A percentile compares a stretch with the other conserved stretches of the same genome.
phyloP scores from a whole-genome alignment of 92 coral and sea anemone species.

The Umimayanthus kanabou region DNA sequence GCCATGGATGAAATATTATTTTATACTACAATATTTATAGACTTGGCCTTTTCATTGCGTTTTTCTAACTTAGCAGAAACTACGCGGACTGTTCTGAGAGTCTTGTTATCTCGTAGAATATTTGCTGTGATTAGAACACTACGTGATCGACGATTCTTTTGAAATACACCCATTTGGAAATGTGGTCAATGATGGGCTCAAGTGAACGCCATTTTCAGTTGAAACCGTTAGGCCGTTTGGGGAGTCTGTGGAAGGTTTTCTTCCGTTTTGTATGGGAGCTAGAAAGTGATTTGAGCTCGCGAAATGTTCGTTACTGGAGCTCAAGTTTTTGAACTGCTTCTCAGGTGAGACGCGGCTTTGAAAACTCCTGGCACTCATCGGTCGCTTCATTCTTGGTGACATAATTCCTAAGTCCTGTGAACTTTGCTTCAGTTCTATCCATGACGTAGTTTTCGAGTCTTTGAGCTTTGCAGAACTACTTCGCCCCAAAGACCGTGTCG shows the following conservation, averaged over 20 bases:
- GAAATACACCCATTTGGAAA: slow-evolving; percentile 8
- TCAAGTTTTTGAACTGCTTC: background rate
- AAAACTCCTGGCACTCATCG: slow-evolving; percentile 48
- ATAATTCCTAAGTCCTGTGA: slow-evolving; percentile 7
- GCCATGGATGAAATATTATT: too few species aligned
- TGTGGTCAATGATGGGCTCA: background rate
- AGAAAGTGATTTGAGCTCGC: slow-evolving; percentile 7
- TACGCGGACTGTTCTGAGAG: background rate
- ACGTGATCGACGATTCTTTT: slow-evolving; percentile 1
- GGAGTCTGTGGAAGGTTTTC: background rate
- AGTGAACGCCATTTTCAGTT: background rate
- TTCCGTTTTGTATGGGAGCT: background rate
- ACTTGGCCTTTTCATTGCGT: too few species aligned
- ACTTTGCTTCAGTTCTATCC: slow-evolving; percentile 8
- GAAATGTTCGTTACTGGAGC: background rate
- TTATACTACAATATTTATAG: too few species aligned
- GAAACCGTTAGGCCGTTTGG: background rate
- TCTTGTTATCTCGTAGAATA: background rate
- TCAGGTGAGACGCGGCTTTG: slow-evolving; percentile 56
- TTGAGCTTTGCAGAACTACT: background rate
- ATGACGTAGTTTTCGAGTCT: slow-evolving; percentile 16
- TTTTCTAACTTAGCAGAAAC: too few species aligned
- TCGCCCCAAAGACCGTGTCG: slow-evolving; percentile 15
- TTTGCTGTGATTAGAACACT: background rate
- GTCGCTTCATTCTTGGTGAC: slow-evolving; percentile 20